A percentile compares a stretch with the other conserved stretches of the same genome.
phyloP scores from a whole-genome alignment of 1,140 invertebrate species.

The Procambarus clarkii region DNA sequence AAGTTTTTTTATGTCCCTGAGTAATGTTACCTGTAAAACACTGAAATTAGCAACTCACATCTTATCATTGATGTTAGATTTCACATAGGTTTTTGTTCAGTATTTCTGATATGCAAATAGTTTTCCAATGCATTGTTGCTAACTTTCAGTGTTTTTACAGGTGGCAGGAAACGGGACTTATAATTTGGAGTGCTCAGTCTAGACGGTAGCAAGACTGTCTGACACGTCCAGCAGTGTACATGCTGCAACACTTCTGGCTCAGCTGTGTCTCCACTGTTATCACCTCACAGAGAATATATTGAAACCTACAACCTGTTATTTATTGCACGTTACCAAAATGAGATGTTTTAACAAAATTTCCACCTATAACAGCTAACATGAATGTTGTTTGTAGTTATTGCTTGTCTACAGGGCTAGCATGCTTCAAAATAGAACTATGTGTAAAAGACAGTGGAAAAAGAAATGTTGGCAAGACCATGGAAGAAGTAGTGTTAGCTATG shows the following conservation, averaged over 20 bases:
- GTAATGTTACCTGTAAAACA: constrained; percentile 64
- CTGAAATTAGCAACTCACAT: constrained; percentile 64
- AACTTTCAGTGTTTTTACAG: constrained; percentile 69
- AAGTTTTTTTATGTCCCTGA: constrained; percentile 17
- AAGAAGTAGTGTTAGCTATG: background rate
- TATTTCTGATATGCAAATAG: constrained; percentile 19
- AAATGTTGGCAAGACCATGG: background rate
- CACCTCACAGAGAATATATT: background rate
- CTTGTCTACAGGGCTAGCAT: background rate
- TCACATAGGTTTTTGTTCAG: constrained; percentile 11
- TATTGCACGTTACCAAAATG: background rate
- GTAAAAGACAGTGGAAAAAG: background rate
- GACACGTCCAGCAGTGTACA: background rate
- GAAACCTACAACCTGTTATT: background rate
- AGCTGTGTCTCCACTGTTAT: background rate
- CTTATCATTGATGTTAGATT: constrained; percentile 17
- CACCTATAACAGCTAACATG: background rate
- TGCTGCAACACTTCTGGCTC: background rate
- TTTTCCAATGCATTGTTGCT: constrained; percentile 58
- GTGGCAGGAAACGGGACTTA: constrained; percentile 58
- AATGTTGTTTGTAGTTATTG: background rate
- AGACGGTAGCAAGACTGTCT: constrained; percentile 24
- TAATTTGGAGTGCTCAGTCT: constrained; percentile 9
- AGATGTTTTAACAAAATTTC: background rate
- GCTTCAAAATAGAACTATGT: background rate